Conservation (phyloP, 2,113 vertebrate species). For the Strix uralensis region DNA sequence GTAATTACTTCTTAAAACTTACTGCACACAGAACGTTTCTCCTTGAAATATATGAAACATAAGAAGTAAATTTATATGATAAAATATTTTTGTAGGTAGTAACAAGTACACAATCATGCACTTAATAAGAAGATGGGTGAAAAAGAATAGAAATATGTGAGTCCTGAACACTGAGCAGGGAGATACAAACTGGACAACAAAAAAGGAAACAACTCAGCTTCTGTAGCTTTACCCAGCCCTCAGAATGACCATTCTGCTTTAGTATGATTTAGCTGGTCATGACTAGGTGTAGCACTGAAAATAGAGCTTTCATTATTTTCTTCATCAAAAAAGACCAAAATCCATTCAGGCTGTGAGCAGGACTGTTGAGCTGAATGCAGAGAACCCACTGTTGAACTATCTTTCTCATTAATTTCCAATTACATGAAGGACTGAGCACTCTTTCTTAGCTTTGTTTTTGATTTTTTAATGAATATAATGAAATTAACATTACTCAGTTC, state of each 20-base stretch:
- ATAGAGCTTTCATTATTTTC: neutral
- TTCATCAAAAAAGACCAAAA: neutral
- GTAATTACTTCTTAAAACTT: neutral
- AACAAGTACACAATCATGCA: neutral
- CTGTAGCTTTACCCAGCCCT: neutral
- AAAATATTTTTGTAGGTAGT: neutral
- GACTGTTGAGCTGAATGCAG: neutral
- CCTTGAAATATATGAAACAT: neutral
- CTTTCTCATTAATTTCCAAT: constrained; percentile 38
- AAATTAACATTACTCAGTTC: constrained; percentile 37
- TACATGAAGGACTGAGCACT: neutral
- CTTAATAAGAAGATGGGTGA: neutral
- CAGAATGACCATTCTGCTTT: neutral
- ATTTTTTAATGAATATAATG: constrained; percentile 36
- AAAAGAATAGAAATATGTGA: neutral
- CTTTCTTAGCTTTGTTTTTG: constrained; percentile 10
- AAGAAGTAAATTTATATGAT: neutral
- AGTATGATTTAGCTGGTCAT: neutral
- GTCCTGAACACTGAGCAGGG: neutral
- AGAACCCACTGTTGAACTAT: neutral
- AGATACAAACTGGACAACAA: neutral
- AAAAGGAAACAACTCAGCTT: neutral
- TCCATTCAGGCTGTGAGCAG: neutral
- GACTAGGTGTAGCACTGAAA: constrained; percentile 8
- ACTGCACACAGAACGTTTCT: neutral